Conservation (phyloP, 2,888 invertebrate genomes). For the Melangyna quadrimaculata region DNA sequence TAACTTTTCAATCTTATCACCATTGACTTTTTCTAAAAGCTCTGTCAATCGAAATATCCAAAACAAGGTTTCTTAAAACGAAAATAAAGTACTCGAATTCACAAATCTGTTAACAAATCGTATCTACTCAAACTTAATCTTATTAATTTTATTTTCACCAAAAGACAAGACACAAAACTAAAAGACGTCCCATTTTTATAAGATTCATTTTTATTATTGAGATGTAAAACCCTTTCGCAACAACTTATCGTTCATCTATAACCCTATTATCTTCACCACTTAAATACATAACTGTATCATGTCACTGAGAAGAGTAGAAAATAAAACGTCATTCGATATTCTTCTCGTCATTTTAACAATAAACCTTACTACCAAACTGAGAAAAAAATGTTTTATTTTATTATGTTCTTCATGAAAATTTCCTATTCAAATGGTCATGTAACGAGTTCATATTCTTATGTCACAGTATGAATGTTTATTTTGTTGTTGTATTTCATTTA, state of each 20-base stretch:
- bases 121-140: not conserved
- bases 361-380: too few relatives aligned
- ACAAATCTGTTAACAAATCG: not conserved
- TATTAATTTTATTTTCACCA: not conserved
- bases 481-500: not conserved
- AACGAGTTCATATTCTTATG: not conserved
- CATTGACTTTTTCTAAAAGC: too few relatives aligned
- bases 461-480: not conserved
- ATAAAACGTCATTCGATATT: not conserved
- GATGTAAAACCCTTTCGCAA: not conserved
- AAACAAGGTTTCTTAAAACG: too few relatives aligned
- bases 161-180: not conserved
- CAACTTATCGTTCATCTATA: not conserved
- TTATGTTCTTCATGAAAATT: not conserved
- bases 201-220: not conserved
- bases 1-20: too few relatives aligned
- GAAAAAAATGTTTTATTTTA: not conserved
- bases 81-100: too few relatives aligned
- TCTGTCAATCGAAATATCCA: too few relatives aligned
- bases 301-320: not conserved
- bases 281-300: slow-evolving; percentile 13
- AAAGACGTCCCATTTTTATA: not conserved
- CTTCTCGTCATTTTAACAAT: not conserved
- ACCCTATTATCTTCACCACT: not conserved
- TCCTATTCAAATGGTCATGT: slow-evolving; percentile 26